Evolutionary conservation across 2,113 vertebrate species (phyloP), one percentile per base, ranked within the genome.

Genomic region (Jacana jacana): DNA sequence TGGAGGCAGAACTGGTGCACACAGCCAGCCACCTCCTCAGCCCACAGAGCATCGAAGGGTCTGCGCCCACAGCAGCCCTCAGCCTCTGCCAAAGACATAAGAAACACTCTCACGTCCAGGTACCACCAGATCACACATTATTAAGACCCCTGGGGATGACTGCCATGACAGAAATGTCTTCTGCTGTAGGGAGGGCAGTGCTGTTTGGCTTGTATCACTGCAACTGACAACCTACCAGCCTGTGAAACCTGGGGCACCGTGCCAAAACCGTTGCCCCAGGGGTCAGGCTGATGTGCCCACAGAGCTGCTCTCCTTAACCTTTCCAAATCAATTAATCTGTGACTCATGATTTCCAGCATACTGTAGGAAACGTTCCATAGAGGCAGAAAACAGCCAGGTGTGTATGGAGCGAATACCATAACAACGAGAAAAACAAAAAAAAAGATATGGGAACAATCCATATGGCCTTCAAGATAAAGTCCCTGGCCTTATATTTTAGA

Each of bases 61-160:
- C 40, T 0, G 0, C 0, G 1, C 10, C 52, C 3, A 0, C 46
- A 55, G 16, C 51, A 87, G 37, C 19, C 28, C 9, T 24, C 18
- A 15, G 46, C 24, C 37, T 20, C 52, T 65, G 46, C n/a, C 22
- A 20, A 11, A 81, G 57, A 25, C 25, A 23, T 23, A 42, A 24
- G 11, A 65, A 9, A 30, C 30, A 6, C 25, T 40, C 55, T 28
- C 23, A 10, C 3, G 0, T 24, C 31, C 52, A 28, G 35, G 2
- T 33, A 24, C 18, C 48, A 40, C 20, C 9, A 30, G 12, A 35
- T 20, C 7, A 42, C 46, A 39, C 0, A 0, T 17, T 48, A 11
- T 28, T 28, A 66, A 66, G 58, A 63, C 27, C 39, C 44, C 28
- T 49, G 39, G 22, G 39, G 51, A 9, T 11, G 15, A 40, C 35